Percentiles rank a stretch among this genome's conserved stretches.
phyloP scores from a whole-genome alignment of 2,113 vertebrate species.

The Vidua chalybeata region DNA sequence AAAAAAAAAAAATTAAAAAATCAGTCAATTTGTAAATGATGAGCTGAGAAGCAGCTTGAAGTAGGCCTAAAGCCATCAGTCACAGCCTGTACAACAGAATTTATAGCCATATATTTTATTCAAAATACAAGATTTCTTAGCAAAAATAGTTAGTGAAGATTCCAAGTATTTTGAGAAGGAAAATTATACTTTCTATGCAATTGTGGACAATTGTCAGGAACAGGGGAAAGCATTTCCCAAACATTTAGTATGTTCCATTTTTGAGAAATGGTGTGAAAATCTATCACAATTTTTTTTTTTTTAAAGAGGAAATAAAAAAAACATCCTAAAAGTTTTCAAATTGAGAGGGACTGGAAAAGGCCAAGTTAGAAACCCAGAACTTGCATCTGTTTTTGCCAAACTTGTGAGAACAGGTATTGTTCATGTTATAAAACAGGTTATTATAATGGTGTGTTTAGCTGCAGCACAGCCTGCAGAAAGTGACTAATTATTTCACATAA shows the following conservation, averaged over 20 bases:
- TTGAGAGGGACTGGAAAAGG: neutral
- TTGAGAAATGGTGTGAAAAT: neutral
- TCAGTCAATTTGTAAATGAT: neutral
- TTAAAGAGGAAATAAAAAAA: neutral
- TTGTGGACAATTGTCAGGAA: neutral
- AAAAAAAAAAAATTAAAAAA: neutral
- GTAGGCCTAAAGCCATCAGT: neutral
- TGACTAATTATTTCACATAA: constrained; percentile 25
- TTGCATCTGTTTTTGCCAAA: neutral
- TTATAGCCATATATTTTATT: neutral
- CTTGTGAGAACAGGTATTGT: neutral
- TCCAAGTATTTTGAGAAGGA: neutral
- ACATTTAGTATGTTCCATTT: neutral
- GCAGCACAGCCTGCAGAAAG: neutral
- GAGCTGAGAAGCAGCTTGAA: neutral
- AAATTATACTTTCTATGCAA: neutral
- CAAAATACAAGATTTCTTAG: neutral
- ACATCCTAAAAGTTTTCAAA: neutral
- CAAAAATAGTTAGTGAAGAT: neutral
- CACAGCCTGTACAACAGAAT: neutral
- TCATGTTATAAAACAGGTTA: neutral
- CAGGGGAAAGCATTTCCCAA: neutral
- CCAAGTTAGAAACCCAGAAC: neutral
- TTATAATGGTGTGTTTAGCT: neutral
- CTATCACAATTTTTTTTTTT: neutral